These are phyloP conservation scores for Polia nebulosa DNA, from an alignment of 2,888 invertebrate genomes.

Conservation along the genomic window DNA sequence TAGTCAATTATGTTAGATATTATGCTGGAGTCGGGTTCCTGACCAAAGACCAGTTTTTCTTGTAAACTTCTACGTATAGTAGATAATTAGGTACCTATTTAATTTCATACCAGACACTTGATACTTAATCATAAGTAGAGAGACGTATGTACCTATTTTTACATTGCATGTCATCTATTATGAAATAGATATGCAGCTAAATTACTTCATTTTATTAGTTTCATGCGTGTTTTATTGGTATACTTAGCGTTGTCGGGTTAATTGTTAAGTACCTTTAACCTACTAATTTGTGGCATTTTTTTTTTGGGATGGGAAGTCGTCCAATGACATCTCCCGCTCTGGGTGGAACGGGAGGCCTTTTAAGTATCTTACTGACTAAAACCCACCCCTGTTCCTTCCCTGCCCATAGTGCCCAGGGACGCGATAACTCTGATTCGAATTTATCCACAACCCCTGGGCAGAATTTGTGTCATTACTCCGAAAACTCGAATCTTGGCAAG, in stretches of 20 bases:
- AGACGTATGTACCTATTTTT: slow-evolving; percentile 13
- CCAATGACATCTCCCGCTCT: too few species aligned
- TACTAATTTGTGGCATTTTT: background rate
- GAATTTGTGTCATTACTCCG: too few species aligned
- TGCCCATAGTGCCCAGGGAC: too few species aligned
- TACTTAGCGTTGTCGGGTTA: background rate
- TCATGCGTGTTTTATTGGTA: background rate
- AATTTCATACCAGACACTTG: slow-evolving; percentile 15
- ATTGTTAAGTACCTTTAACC: background rate
- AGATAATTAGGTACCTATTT: slow-evolving; percentile 12
- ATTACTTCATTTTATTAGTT: slow-evolving; percentile 3
- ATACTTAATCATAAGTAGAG: background rate
- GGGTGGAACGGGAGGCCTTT: too few species aligned
- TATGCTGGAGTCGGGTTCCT: slow-evolving; percentile 22
- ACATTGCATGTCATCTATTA: slow-evolving; percentile 2
- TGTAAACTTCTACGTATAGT: slow-evolving; percentile 11
- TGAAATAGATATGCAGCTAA: background rate
- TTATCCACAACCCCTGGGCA: too few species aligned
- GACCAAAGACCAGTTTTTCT: slow-evolving; percentile 32
- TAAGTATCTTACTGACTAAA: too few species aligned
- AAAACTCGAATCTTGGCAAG: background rate
- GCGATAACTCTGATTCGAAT: too few species aligned
- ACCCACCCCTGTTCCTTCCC: too few species aligned
- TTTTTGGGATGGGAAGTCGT: too few species aligned
- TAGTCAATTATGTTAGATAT: slow-evolving; percentile 26